These are phyloP conservation scores for Crepidodera aurea DNA, from an alignment of 2,888 invertebrate genomes.

Conservation along the genomic window DNA sequence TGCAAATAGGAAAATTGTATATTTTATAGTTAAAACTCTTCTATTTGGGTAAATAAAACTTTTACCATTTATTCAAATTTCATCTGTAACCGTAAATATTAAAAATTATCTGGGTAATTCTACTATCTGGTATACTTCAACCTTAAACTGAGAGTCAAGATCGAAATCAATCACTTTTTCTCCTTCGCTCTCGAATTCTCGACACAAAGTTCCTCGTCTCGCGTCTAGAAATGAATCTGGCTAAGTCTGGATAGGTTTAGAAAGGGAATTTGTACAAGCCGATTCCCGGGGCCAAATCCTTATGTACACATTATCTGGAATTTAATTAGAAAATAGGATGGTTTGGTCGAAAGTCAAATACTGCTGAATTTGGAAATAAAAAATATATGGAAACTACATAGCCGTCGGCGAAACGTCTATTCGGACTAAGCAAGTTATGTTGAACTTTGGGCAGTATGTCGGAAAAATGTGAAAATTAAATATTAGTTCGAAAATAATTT, in stretches of 20 bases:
- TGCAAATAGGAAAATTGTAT: no score
- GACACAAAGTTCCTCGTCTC: not conserved
- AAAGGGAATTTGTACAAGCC: not conserved
- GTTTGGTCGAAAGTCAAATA: not conserved
- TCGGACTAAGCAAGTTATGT: no score
- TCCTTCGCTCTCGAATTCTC: not conserved
- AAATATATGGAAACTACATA: not conserved
- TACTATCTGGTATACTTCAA: not conserved
- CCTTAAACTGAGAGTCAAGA: not conserved
- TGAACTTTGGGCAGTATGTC: no score
- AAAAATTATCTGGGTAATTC: no score
- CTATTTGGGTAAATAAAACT: no score
- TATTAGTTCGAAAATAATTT: no score
- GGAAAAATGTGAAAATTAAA: no score
- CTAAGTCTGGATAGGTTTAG: not conserved
- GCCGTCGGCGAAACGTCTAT: no score
- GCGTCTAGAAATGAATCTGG: not conserved
- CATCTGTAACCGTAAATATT: no score
- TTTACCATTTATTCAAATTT: no score
- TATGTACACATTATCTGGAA: constrained; percentile 8
- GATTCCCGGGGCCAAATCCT: not conserved
- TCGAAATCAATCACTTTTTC: not conserved
- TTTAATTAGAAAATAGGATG: constrained; percentile 7
- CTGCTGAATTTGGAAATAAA: not conserved
- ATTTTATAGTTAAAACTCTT: no score